phyloP scores from a whole-genome alignment of 2,888 invertebrate genomes.

The Nomada lathburiana region DNA sequence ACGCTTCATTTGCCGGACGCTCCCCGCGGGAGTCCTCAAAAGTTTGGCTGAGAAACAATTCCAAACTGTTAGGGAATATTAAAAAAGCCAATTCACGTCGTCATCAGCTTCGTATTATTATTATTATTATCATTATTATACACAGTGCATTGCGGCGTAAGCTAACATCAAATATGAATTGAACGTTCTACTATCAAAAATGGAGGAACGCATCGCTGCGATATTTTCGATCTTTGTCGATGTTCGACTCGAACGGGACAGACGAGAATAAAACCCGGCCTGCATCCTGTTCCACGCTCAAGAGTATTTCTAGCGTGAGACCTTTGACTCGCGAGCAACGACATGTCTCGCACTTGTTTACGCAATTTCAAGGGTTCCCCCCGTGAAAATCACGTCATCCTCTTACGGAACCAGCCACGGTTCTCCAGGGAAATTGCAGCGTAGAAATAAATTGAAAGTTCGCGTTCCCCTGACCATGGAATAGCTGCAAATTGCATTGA shows the following conservation, averaged over 20 bases:
- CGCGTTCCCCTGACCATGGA: not conserved
- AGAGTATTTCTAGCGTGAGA: conserved; percentile 54
- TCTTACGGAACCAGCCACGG: not conserved
- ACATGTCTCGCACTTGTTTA: conserved; percentile 46
- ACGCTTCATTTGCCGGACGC: too few species aligned
- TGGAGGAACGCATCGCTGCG: not conserved
- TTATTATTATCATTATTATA: too few species aligned
- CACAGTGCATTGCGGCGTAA: too few species aligned
- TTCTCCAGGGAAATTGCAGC: conserved; percentile 14
- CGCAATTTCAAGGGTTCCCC: conserved; percentile 38
- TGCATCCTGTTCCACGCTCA: conserved; percentile 25
- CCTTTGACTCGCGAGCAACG: conserved; percentile 52
- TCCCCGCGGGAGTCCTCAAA: too few species aligned
- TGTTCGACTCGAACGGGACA: not conserved
- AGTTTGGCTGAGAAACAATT: too few species aligned
- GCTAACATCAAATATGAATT: too few species aligned
- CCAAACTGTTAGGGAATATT: too few species aligned
- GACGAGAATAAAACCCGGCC: conserved; percentile 46
- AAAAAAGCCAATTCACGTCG: too few species aligned
- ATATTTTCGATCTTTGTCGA: not conserved
- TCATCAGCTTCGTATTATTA: too few species aligned
- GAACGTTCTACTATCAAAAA: too few species aligned
- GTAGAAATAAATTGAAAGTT: conserved; percentile 40
- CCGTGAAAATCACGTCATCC: conserved; percentile 30
- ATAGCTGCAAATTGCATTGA: not conserved